These are phyloP conservation scores for Stomatorhinus ivindoensis DNA, from an alignment of 2,113 vertebrate genomes.

Conservation along the genomic window DNA sequence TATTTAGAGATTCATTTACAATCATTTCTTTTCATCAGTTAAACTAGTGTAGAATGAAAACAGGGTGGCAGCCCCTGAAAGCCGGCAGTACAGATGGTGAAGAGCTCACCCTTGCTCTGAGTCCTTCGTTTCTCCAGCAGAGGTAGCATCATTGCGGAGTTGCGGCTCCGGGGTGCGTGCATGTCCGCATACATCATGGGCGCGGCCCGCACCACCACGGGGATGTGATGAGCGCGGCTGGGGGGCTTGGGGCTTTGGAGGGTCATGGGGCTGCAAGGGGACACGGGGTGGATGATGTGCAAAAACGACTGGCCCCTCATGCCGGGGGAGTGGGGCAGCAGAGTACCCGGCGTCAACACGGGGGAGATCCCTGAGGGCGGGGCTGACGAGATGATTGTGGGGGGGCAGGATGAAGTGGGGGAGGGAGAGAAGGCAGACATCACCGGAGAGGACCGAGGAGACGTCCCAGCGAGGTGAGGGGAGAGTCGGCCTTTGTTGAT, in stretches of 20 bases:
- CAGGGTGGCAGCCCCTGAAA: background rate
- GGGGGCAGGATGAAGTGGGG: slow-evolving; percentile 66
- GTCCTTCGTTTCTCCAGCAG: slow-evolving; percentile 75
- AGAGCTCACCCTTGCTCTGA: slow-evolving; percentile 76
- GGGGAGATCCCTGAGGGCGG: slow-evolving; percentile 57
- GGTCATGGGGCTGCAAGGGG: slow-evolving; percentile 73
- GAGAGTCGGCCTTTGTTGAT: slow-evolving; percentile 77
- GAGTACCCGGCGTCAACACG: slow-evolving; percentile 73
- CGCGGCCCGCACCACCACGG: slow-evolving; percentile 76
- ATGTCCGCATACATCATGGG: slow-evolving; percentile 75
- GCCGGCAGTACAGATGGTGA: background rate
- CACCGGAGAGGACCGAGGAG: slow-evolving; percentile 35
- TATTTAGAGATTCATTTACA: background rate
- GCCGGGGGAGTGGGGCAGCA: slow-evolving; percentile 69
- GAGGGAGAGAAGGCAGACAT: slow-evolving; percentile 69
- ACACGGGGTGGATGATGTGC: slow-evolving; percentile 78
- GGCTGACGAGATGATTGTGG: slow-evolving; percentile 73
- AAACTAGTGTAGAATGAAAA: background rate
- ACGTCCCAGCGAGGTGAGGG: slow-evolving; percentile 36
- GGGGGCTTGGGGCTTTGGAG: slow-evolving; percentile 75
- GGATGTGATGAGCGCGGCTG: slow-evolving; percentile 73
- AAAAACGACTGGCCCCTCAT: slow-evolving; percentile 78
- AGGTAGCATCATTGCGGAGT: slow-evolving; percentile 75
- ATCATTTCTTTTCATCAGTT: background rate
- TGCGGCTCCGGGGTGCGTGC: slow-evolving; percentile 69